Evolutionary conservation across 2,797 vertebrate species (phyloP).

Genomic region (Euphonia xanthogaster): DNA sequence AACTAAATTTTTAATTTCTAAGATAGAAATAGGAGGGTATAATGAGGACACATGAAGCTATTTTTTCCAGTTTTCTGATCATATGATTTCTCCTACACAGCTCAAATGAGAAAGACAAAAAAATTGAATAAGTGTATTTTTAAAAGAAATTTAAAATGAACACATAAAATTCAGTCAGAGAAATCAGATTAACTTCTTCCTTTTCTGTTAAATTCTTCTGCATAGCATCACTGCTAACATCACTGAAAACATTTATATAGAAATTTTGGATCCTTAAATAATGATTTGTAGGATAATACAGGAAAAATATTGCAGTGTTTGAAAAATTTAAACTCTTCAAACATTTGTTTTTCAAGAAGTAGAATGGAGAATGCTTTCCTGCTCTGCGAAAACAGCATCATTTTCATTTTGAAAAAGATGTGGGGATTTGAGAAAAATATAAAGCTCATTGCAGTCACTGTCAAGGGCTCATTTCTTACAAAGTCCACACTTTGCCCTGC

Average conservation of each 20-base stretch:
- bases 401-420: background rate
- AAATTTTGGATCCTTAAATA: background rate
- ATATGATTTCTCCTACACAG: background rate
- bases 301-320: background rate
- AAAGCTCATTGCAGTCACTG: background rate
- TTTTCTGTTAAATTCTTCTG: background rate
- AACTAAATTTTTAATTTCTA: background rate
- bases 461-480: background rate
- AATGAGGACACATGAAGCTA: background rate
- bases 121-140: background rate
- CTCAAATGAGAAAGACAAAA: background rate
- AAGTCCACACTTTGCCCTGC: background rate
- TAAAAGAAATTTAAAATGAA: background rate
- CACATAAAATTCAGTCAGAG: background rate
- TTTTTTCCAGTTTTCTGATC: background rate
- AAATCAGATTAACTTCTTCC: background rate
- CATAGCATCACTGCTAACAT: background rate
- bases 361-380: background rate
- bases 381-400: background rate
- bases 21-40: background rate
- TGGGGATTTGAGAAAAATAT: background rate
- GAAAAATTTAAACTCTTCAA: background rate
- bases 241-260: background rate
- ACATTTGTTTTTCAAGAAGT: background rate
- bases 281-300: background rate